These are phyloP conservation scores for Menidia menidia DNA, from an alignment of 2,797 vertebrate species.

Conservation along the genomic window DNA sequence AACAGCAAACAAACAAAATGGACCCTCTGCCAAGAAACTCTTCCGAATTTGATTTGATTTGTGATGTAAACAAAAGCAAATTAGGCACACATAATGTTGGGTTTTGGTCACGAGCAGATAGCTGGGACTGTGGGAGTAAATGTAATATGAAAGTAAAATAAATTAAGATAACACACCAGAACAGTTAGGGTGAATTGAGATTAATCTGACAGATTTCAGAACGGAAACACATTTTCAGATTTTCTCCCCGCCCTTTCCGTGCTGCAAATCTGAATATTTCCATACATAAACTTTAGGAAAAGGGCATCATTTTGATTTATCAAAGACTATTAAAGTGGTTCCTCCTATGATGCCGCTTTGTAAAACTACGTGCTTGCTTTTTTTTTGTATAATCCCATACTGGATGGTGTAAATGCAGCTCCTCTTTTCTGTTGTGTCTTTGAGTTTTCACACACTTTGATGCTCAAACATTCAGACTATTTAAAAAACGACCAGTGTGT, in stretches of 20 bases:
- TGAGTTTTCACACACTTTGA: too few relatives aligned
- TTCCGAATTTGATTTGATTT: conserved; percentile 21
- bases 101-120: not conserved
- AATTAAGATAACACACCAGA: too few relatives aligned
- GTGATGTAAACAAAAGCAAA: conserved; percentile 13
- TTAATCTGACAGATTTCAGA: not conserved
- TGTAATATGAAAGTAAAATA: not conserved
- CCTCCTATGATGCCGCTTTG: too few relatives aligned
- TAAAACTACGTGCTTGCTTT: too few relatives aligned
- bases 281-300: too few relatives aligned
- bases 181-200: not conserved
- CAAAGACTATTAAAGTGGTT: too few relatives aligned
- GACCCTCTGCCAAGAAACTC: conserved; percentile 27
- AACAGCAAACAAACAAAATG: conserved; percentile 64
- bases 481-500: conserved; percentile 9
- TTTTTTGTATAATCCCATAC: too few relatives aligned
- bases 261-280: not conserved
- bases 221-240: not conserved
- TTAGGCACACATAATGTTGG: not conserved
- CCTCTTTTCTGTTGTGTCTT: too few relatives aligned
- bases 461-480: not conserved
- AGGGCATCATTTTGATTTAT: too few relatives aligned
- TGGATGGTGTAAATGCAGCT: too few relatives aligned
- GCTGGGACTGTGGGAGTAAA: conserved; percentile 4
- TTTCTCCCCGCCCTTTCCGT: not conserved